phyloP scores from a whole-genome alignment of 2,888 invertebrate genomes.

The Mycogona germanica region DNA sequence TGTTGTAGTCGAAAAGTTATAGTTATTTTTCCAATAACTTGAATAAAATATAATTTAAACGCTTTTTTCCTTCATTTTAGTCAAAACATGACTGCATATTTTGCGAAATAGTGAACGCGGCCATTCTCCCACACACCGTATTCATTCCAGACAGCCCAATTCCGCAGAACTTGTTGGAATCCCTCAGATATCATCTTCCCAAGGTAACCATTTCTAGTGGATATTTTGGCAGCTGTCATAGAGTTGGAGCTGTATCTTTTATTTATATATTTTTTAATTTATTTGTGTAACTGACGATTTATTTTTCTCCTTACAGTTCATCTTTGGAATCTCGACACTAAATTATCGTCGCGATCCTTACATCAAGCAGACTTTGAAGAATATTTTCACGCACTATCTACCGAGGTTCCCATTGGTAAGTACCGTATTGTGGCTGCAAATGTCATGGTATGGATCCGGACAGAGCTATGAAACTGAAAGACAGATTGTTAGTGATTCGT shows the following conservation, averaged over 20 bases:
- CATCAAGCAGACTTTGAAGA: conserved; percentile 1
- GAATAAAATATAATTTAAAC: background rate
- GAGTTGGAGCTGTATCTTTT: too few relatives aligned
- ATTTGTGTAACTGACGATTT: background rate
- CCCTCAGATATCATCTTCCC: background rate
- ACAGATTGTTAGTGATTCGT: too few relatives aligned
- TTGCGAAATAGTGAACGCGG: background rate
- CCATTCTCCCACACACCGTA: background rate
- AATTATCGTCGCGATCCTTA: conserved; percentile 7
- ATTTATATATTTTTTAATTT: background rate
- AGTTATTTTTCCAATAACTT: background rate
- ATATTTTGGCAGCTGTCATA: too few relatives aligned
- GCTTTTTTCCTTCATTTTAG: background rate
- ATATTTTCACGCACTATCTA: conserved; percentile 5
- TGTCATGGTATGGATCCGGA: too few relatives aligned
- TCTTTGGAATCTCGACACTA: background rate
- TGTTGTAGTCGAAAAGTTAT: too few relatives aligned
- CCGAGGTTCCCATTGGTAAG: conserved; percentile 8
- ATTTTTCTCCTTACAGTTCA: background rate
- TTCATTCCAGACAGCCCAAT: background rate
- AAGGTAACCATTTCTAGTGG: conserved; percentile 7
- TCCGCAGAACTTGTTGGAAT: background rate
- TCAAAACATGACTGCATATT: conserved; percentile 10
- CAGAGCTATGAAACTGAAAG: too few relatives aligned
- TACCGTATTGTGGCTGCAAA: too few relatives aligned